Evolutionary conservation across 2,888 invertebrate genomes (phyloP).

Genomic region (Automeris io): DNA sequence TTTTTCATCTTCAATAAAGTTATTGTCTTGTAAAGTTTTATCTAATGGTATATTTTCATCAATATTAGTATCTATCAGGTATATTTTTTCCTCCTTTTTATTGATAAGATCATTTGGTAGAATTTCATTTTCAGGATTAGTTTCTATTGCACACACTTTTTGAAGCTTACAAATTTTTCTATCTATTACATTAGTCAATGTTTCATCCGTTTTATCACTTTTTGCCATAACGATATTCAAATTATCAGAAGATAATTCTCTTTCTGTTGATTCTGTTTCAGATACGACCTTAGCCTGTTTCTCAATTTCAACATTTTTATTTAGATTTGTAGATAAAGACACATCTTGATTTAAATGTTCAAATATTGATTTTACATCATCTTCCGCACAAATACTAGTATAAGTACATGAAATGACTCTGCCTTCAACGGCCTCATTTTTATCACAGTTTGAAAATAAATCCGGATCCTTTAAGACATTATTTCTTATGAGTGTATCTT

Average conservation of each 20-base stretch:
- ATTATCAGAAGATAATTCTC: neutral
- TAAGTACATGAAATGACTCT: neutral
- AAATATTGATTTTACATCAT: neutral
- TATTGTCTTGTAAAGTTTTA: too few relatives aligned
- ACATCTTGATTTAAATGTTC: neutral
- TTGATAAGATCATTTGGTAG: neutral
- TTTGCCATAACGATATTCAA: neutral
- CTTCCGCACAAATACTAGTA: neutral
- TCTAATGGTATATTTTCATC: too few relatives aligned
- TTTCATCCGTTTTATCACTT: neutral
- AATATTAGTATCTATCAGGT: too few relatives aligned
- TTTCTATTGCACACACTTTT: constrained; percentile 1
- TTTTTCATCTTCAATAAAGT: too few relatives aligned
- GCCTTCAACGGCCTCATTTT: neutral
- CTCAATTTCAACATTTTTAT: neutral
- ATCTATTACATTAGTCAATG: neutral
- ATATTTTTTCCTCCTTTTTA: too few relatives aligned
- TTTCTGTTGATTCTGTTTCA: neutral
- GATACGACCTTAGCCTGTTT: neutral
- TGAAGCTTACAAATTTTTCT: constrained; percentile 3
- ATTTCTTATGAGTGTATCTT: neutral
- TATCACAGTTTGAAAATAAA: neutral
- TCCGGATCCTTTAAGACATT: neutral
- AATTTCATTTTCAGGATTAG: neutral
- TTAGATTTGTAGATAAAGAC: neutral